Conservation (phyloP, 2,113 vertebrate species). For the Mus spicilegus region DNA sequence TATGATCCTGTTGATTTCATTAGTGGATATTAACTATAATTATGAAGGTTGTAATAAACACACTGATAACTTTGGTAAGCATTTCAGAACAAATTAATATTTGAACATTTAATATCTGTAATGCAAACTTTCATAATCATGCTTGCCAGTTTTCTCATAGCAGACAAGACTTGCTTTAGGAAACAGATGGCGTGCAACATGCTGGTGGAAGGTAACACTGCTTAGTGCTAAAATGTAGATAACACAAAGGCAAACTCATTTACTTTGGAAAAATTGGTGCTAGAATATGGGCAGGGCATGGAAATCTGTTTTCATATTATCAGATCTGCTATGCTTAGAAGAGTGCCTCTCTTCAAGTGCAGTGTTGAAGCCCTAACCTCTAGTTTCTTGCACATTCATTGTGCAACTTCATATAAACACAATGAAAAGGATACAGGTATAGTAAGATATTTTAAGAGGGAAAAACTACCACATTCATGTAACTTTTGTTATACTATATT, state of each 20-base stretch:
- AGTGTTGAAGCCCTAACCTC: neutral
- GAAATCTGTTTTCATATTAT: neutral
- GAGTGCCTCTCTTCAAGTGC: neutral
- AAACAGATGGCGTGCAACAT: slow-evolving; percentile 40
- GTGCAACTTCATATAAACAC: neutral
- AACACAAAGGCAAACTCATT: neutral
- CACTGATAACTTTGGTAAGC: slow-evolving; percentile 60
- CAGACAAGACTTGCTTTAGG: slow-evolving; percentile 30
- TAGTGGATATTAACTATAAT: slow-evolving; percentile 65
- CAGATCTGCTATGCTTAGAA: neutral
- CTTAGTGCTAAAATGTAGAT: slow-evolving; percentile 16
- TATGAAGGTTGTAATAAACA: slow-evolving; percentile 59
- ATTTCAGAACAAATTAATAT: slow-evolving; percentile 72
- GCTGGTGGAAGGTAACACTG: slow-evolving; percentile 28
- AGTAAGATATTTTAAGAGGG: neutral
- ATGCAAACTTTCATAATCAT: slow-evolving; percentile 50
- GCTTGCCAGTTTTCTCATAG: slow-evolving; percentile 62
- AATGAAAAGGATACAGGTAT: neutral
- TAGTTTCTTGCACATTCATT: neutral
- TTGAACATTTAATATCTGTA: slow-evolving; percentile 72
- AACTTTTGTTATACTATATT: neutral
- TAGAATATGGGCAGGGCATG: neutral
- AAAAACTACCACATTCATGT: neutral
- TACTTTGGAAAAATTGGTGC: neutral
- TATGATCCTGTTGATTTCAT: slow-evolving; percentile 53